Conservation (phyloP, 1,140 invertebrate species). For the Orussus abietinus region DNA sequence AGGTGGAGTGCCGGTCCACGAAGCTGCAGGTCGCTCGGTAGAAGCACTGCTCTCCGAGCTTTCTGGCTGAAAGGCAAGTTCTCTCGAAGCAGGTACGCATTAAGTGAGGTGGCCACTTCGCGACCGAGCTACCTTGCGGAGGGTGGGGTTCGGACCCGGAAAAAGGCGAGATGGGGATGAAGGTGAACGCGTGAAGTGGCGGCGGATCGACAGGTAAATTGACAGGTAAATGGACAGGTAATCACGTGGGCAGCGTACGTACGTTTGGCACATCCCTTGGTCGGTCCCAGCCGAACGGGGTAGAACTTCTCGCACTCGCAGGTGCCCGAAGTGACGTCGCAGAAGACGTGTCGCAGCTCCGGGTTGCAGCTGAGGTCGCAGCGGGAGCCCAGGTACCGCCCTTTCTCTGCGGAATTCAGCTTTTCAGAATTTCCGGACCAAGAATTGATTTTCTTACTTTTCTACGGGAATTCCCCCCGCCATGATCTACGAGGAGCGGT, state of each 20-base stretch:
- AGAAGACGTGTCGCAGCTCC: slow-evolving; percentile 68
- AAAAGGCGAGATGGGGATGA: too few species aligned
- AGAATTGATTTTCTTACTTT: too few species aligned
- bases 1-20: slow-evolving; percentile 72
- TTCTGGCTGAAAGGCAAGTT: slow-evolving; percentile 72
- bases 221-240: background rate
- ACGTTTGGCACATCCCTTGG: slow-evolving; percentile 79
- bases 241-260: slow-evolving; percentile 38
- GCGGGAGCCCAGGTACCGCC: slow-evolving; percentile 71
- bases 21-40: slow-evolving; percentile 74
- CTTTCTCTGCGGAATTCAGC: slow-evolving; percentile 55
- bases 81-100: too few species aligned
- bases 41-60: slow-evolving; percentile 79
- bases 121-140: too few species aligned
- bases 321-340: slow-evolving; percentile 62
- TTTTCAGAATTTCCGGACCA: background rate
- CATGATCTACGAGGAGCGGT: too few species aligned
- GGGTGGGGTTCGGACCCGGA: too few species aligned
- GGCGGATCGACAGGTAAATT: background rate
- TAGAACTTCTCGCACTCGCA: slow-evolving; percentile 77
- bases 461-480: too few species aligned
- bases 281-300: slow-evolving; percentile 68
- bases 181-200: too few species aligned
- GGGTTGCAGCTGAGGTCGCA: slow-evolving; percentile 71
- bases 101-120: too few species aligned